Percentiles rank a stretch among this genome's conserved stretches.
Evolutionary conservation across 2,797 vertebrate genomes (phyloP).

Genomic region (Propithecus perrieri): DNA sequence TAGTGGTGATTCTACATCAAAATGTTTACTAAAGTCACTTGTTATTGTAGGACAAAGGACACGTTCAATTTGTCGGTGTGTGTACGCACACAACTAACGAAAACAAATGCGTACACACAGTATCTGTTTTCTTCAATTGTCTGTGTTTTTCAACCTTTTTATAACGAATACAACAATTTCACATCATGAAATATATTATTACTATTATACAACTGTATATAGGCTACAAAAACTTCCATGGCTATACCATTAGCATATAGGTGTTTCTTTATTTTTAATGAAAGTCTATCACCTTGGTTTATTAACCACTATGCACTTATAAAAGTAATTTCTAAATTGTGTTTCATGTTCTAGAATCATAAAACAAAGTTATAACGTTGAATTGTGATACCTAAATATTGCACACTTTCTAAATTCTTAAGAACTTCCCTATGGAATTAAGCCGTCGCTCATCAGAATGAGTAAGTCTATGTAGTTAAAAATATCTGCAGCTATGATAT

Average conservation of each 20-base stretch:
- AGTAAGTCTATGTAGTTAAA: background rate
- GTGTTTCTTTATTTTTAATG: slow-evolving; percentile 6
- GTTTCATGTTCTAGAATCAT: background rate
- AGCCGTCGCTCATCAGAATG: background rate
- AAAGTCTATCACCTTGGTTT: background rate
- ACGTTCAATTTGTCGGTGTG: background rate
- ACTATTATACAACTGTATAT: background rate
- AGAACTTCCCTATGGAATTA: background rate
- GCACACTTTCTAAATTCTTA: background rate
- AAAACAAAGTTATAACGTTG: background rate
- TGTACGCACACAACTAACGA: background rate
- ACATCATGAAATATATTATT: background rate
- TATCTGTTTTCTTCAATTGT: background rate
- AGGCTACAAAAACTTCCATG: background rate
- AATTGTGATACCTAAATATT: background rate
- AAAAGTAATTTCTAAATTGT: background rate
- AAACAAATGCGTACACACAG: background rate
- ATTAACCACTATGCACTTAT: background rate
- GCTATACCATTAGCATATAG: background rate
- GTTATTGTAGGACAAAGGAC: background rate
- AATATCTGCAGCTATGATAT: background rate
- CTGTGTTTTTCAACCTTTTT: background rate
- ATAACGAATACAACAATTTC: background rate
- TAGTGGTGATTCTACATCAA: background rate
- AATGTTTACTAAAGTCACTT: background rate